phyloP scores from a whole-genome alignment of 1,140 invertebrate genomes.

The Diachasmimorpha longicaudata region DNA sequence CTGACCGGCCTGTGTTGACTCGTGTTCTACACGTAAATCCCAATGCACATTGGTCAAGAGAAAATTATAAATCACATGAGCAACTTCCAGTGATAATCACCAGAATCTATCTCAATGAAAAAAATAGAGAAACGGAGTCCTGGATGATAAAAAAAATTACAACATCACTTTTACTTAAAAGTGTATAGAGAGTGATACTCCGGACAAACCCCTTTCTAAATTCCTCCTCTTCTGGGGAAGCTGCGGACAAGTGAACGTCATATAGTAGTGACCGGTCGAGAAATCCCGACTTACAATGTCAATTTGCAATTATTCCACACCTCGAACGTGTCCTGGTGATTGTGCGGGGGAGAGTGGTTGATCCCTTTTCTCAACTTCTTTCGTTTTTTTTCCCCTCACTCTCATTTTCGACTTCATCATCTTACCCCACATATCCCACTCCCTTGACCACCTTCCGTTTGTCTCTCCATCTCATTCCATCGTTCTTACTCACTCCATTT shows the following conservation, averaged over 20 bases:
- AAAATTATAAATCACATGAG: neutral
- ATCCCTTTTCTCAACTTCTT: neutral
- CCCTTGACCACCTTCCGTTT: no score
- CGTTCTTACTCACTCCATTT: neutral
- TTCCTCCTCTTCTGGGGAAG: constrained; percentile 8
- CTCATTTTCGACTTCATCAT: neutral
- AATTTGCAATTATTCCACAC: neutral
- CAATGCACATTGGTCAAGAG: constrained; percentile 22
- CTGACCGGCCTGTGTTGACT: neutral
- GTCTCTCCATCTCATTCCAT: neutral
- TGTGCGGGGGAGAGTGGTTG: neutral
- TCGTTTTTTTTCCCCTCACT: neutral
- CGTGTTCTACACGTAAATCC: neutral
- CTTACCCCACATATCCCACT: neutral
- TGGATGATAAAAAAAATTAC: constrained; percentile 20
- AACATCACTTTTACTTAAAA: constrained; percentile 56
- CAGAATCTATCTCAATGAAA: neutral
- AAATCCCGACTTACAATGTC: neutral
- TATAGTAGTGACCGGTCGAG: neutral
- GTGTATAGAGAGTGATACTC: constrained; percentile 19
- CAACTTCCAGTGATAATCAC: neutral
- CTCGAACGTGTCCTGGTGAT: neutral
- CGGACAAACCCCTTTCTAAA: constrained; percentile 18
- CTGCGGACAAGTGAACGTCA: neutral
- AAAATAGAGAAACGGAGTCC: neutral